Base-by-base conservation (phyloP, 2,113 vertebrate genomes). In the Lepus europaeus region DNA sequence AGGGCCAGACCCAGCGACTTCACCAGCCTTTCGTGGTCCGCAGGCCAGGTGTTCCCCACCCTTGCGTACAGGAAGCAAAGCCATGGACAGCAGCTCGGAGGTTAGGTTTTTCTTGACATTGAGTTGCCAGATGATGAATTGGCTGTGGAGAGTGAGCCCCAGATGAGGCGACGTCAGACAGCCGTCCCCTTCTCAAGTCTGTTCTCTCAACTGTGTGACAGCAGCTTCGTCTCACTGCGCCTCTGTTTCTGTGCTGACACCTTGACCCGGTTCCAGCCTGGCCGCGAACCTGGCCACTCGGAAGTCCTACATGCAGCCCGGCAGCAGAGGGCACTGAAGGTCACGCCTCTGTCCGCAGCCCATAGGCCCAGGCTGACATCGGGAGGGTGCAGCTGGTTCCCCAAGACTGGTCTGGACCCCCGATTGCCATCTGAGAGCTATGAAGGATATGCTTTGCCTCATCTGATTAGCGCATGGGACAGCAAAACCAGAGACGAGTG, bases 131-230 rank as follows among this genome's bases (percentile, higher is more conserved):
- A 61, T 90, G 93, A 56, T 68, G 87, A 87, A 59, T 90, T 84
- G 87, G 51, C 49, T 88, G 94, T 73, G 51, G 69, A 87, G 93
- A 84, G 56, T 53, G 31, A 96, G 16, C 27, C 72, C 39, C 36
- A 87, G 56, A 61, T 81, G 33, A 66, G 63, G 64, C 66, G 53
- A 31, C 53, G 29, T 87, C 27, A 51, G 76, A 19, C 33, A 13
- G 36, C 59, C 59, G 63, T 64, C 0, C 31, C 36, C 53, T 53
- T 68, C 66, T 90, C 27, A 92, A 31, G 49, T 92, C 29, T 78
- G 3, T 95, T 73, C 29, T 70, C 27, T 33, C 91, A 72, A 66
- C 68, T 80, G 72, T 25, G 59, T 74, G 31, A 82, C 20, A 51
- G 73, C 31, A 45, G 3, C 53, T 59, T 93, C n/a, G 79, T 33